Evolutionary conservation across 2,113 vertebrate species (phyloP), one percentile per base, ranked within the genome.

Genomic region (Sinosuthora webbiana): DNA sequence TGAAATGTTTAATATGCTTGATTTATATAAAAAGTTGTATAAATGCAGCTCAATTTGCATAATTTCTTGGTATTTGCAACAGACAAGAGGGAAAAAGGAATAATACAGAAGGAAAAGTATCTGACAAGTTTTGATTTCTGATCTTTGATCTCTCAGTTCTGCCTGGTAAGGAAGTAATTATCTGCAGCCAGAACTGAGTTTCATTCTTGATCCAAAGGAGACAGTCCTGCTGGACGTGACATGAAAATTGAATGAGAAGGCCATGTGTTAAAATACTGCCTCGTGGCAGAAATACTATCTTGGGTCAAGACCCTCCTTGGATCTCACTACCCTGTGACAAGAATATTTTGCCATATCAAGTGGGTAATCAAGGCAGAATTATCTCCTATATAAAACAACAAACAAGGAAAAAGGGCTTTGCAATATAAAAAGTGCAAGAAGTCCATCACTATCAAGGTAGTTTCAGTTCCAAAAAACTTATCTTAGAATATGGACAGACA

Each of bases 91-190:
- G 56, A 33, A 75, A 64, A 76, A 80, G 30, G 15, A 90, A 53
- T 15, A 45, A 69, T 62, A 83, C 37, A 68, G 41, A 82, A 71
- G 39, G 30, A 70, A 64, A 82, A 92, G 55, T 50, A 71, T 77
- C 52, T 80, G 91, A 87, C 47, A 81, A 87, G 67, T 91, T 92
- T 87, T 47, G 25, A 78, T 33, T 89, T 91, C 60, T 92, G 77
- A 82, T 71, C 83, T 96, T 89, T 92, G 86, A 83, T 95, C 42
- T 71, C 37, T 41, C 11, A 24, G 65, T 81, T 89, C 76, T 47
- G 59, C 47, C 59, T 92, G 70, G 64, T 92, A 59, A 95, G 65
- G 76, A 93, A 93, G 82, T 68, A 91, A 97, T 97, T 97, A 95
- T 86, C 86, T 95, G 63, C 50, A 74, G 53, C 78, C 71, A 80